phyloP scores from a whole-genome alignment of 1,140 invertebrate species.

The Calephelis virginiensis region DNA sequence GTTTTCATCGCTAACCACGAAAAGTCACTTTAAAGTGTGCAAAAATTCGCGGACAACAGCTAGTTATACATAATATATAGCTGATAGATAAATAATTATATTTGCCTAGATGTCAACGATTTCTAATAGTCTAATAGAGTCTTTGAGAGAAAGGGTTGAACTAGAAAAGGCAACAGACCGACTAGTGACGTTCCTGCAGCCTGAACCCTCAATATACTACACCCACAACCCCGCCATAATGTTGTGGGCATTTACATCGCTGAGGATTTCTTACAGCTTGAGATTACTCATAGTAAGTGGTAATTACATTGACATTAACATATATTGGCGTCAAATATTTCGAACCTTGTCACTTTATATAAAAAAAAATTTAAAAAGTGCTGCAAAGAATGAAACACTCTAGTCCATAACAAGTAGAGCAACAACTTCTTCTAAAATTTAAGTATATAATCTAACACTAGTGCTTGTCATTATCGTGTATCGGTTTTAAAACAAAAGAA shows the following conservation, averaged over 20 bases:
- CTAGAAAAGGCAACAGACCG: conserved; percentile 59
- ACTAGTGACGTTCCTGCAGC: conserved; percentile 43
- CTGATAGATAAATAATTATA: background rate
- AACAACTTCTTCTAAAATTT: background rate
- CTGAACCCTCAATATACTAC: conserved; percentile 51
- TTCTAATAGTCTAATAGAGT: conserved; percentile 49
- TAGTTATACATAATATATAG: no score
- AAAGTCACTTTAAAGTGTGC: no score
- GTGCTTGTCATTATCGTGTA: no score
- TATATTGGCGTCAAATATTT: no score
- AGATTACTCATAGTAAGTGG: conserved; percentile 54
- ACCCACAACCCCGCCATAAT: conserved; percentile 63
- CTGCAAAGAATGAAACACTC: no score
- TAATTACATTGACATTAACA: background rate
- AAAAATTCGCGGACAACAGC: no score
- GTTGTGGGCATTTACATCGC: conserved; percentile 59
- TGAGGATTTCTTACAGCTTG: conserved; percentile 47
- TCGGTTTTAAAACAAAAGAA: no score
- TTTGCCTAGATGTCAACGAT: conserved; percentile 58
- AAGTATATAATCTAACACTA: no score
- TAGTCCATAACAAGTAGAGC: background rate
- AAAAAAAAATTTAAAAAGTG: no score
- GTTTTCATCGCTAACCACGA: no score
- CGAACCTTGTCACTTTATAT: no score
- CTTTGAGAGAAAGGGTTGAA: conserved; percentile 53